Conservation (phyloP, 2,113 vertebrate genomes). For the Podocnemis expansa region DNA sequence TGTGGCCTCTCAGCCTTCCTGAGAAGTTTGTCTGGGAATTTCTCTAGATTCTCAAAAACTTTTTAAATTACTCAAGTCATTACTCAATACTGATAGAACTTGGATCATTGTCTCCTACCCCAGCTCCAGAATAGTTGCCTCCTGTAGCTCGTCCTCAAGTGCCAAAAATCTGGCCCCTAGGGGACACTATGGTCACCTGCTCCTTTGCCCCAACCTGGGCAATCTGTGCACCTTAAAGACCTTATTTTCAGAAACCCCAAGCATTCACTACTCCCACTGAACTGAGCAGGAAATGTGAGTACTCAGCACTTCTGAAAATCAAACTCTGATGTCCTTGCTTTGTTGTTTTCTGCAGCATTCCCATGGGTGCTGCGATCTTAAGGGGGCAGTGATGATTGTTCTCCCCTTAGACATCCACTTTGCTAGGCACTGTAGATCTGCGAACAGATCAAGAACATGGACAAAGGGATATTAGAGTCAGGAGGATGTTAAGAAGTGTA, state of each 20-base stretch:
- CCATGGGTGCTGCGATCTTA: rapidly evolving
- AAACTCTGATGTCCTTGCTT: neutral
- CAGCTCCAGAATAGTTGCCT: neutral
- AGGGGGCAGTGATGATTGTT: neutral
- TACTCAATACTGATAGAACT: neutral
- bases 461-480: neutral
- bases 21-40: neutral
- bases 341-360: neutral
- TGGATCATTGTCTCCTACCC: neutral
- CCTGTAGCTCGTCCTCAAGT: rapidly evolving
- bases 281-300: neutral
- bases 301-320: neutral
- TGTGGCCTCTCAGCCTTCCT: neutral
- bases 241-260: neutral
- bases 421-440: neutral
- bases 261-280: neutral
- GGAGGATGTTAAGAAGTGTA: neutral
- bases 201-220: neutral
- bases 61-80: neutral
- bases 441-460: neutral
- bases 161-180: neutral
- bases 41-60: neutral
- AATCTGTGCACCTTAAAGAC: neutral
- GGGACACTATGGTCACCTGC: rapidly evolving
- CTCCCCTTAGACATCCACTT: neutral